These are phyloP conservation scores for Parapristionchus giblindavisi DNA, from an alignment of 2,888 invertebrate genomes.

Conservation along the genomic window DNA sequence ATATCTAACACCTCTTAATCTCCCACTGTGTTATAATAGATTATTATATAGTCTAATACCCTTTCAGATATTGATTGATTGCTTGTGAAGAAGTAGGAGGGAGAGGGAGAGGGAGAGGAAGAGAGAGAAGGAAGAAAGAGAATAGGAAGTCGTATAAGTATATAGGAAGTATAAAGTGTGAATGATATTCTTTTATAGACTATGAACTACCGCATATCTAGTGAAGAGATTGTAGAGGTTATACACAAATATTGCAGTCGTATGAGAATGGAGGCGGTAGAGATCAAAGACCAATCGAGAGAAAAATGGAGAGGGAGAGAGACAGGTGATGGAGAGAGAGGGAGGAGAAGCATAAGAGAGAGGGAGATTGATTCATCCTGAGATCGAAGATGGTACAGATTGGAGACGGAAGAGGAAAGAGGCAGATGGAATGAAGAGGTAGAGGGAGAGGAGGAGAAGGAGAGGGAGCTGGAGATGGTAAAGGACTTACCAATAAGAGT, in stretches of 20 bases:
- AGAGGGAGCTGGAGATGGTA: not conserved
- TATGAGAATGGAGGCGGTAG: too few species aligned
- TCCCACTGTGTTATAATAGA: too few species aligned
- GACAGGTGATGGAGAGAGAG: not conserved
- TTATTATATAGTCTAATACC: too few species aligned
- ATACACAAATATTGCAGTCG: not conserved
- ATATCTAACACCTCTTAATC: too few species aligned
- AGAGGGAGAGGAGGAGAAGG: slow-evolving; percentile 3
- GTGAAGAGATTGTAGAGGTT: not conserved
- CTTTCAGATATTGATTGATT: slow-evolving; percentile 21
- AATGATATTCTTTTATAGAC: too few species aligned
- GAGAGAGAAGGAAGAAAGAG: slow-evolving; percentile 8
- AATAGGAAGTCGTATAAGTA: slow-evolving; percentile 1
- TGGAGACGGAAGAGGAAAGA: not conserved
- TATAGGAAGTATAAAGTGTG: too few species aligned
- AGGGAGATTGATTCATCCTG: not conserved
- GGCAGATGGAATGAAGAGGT: not conserved
- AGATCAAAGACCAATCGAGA: too few species aligned
- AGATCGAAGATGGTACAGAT: slow-evolving; percentile 3
- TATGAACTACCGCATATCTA: not conserved
- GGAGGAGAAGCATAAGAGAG: not conserved
- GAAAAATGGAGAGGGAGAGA: not conserved
- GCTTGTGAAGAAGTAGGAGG: slow-evolving; percentile 3
- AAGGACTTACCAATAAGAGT: slow-evolving; percentile 18
- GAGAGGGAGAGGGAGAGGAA: slow-evolving; percentile 6